Evolutionary conservation across 2,888 invertebrate species (phyloP).

Genomic region (Drosophila pullipes): DNA sequence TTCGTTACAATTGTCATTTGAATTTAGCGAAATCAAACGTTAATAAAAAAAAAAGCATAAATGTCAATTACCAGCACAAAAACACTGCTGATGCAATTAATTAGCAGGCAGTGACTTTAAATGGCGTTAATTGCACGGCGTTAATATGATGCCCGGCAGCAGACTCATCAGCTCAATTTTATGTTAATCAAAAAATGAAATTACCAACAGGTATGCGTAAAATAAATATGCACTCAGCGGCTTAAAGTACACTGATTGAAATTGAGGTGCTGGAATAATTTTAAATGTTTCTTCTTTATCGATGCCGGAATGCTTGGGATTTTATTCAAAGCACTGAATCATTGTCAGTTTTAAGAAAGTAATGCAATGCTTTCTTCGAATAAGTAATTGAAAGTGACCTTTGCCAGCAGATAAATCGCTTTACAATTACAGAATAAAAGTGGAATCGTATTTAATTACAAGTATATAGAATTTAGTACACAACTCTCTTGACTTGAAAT

Average conservation of each 20-base stretch:
- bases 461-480: not conserved
- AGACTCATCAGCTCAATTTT: constrained; percentile 28
- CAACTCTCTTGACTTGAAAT: not conserved
- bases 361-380: not conserved
- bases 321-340: not conserved
- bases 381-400: not conserved
- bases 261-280: constrained; percentile 14
- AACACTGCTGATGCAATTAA: constrained; percentile 53
- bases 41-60: not conserved
- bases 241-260: constrained; percentile 39
- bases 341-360: not conserved
- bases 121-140: constrained; percentile 70
- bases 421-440: not conserved
- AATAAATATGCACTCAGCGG: constrained; percentile 24
- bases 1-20: constrained; percentile 4
- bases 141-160: constrained; percentile 52
- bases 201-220: constrained; percentile 56
- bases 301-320: not conserved
- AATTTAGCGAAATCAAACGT: not conserved
- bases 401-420: too few relatives aligned
- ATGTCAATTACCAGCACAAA: constrained; percentile 30
- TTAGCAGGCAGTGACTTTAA: constrained; percentile 67
- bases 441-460: not conserved
- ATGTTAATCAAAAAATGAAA: constrained; percentile 61
- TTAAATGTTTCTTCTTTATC: not conserved